phyloP scores from a whole-genome alignment of 2,113 vertebrate species.

The Steatornis caripensis region DNA sequence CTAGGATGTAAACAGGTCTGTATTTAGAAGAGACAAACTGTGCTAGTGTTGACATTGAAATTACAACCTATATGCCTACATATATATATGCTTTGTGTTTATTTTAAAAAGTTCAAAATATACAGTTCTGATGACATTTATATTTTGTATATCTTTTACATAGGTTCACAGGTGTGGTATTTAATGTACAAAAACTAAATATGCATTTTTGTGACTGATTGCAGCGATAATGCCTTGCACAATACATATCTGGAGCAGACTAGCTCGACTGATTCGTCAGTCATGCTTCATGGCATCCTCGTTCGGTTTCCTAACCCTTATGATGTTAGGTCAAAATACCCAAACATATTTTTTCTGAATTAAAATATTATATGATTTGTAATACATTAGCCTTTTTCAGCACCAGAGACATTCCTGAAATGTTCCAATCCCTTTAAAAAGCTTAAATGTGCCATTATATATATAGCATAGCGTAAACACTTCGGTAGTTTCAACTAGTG shows the following conservation, averaged over 20 bases:
- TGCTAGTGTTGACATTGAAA: constrained; percentile 75
- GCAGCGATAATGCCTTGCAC: constrained; percentile 54
- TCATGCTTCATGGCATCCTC: constrained; percentile 32
- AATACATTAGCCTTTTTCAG: constrained; percentile 53
- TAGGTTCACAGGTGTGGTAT: constrained; percentile 66
- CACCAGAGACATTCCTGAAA: constrained; percentile 51
- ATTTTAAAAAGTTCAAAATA: constrained; percentile 74
- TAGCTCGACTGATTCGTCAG: constrained; percentile 28
- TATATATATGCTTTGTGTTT: constrained; percentile 71
- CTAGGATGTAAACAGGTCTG: constrained; percentile 68
- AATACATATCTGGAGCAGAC: constrained; percentile 57
- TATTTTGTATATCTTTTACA: constrained; percentile 80
- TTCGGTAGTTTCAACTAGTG: neutral
- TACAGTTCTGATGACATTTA: constrained; percentile 67
- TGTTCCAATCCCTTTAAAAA: neutral
- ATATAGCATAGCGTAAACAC: constrained; percentile 34
- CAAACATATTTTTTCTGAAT: constrained; percentile 56
- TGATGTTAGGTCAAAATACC: constrained; percentile 23
- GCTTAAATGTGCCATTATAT: constrained; percentile 58
- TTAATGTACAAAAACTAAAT: constrained; percentile 61
- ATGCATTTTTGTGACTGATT: constrained; percentile 48
- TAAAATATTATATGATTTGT: constrained; percentile 57
- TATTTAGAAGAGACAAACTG: constrained; percentile 73
- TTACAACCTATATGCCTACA: constrained; percentile 69
- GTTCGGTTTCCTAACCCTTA: constrained; percentile 45